Base-by-base conservation (phyloP, 2,888 invertebrate genomes). In the Drosophila prolongata region DNA sequence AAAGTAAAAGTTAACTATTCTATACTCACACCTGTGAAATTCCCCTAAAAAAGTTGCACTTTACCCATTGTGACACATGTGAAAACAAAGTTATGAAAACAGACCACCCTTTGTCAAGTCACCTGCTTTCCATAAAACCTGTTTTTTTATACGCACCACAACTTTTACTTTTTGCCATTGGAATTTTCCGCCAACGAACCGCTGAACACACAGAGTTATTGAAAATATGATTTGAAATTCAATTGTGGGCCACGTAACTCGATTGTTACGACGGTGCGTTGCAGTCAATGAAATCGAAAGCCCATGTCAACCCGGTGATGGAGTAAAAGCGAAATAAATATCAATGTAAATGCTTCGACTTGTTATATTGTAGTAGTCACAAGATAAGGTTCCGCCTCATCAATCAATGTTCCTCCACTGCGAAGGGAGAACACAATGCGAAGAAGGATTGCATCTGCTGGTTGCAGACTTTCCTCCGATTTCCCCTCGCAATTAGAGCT, bases 221-320 rank as follows among this genome's bases (percentile, higher is more conserved):
- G 75, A 58, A 69, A 76, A 73, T 75, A 44, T 77, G 64, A 78
- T 77, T 80, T 68, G 50, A 74, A 76, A 79, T 84, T 76, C 77
- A 76, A 78, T 82, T 67, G 80, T 42, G 55, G 46, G 44, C 30
- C 40, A 35, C 16, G 47, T 55, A 40, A 40, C 42, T 54, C 16
- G 47, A 16, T 38, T 38, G 16, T 5, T 27, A 16, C 49, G 55
- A 57, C 47, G 11, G 35, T 19, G 54, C 60, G 16, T 46, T 59
- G 44, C 30, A 37, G 44, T 54, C 54, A 58, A 37, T 40, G 11
- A 53, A 68, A 56, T 66, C 24, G 69, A 19, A 42, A 66, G 42
- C 8, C 19, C 27, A 46, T 46, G 59, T 52, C 40, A 46, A 38
- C 14, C 44, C 19, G 13, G 2, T 35, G 16, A 40, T 14, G 11